phyloP scores from a whole-genome alignment of 1,140 invertebrate genomes.

The Oppia nitens region DNA sequence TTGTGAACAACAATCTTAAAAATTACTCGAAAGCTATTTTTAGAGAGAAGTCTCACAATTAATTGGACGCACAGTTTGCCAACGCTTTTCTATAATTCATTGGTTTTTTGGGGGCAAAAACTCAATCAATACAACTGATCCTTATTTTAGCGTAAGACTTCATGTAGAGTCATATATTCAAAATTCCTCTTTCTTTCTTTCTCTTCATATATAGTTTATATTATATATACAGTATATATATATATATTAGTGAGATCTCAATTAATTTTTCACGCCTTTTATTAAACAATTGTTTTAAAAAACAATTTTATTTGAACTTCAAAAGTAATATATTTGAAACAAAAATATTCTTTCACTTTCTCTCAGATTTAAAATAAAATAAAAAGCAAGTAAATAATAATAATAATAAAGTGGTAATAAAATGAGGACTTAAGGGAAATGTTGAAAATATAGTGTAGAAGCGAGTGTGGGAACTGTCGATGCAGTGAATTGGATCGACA shows the following conservation, averaged over 20 bases:
- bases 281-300: not conserved
- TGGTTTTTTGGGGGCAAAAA: not conserved
- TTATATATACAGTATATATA: too few relatives aligned
- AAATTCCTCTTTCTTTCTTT: not conserved
- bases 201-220: not conserved
- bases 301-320: not conserved
- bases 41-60: not conserved
- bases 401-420: not conserved
- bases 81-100: not conserved
- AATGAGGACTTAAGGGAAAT: not conserved
- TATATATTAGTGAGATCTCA: not conserved
- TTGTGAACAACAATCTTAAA: not conserved
- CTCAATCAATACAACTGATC: not conserved
- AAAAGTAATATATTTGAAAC: too few relatives aligned
- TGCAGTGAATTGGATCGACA: too few relatives aligned
- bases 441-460: not conserved
- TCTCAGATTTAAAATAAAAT: too few relatives aligned
- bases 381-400: too few relatives aligned
- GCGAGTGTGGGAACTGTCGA: not conserved
- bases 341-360: too few relatives aligned
- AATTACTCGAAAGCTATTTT: not conserved
- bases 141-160: not conserved
- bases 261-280: not conserved
- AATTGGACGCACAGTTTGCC: not conserved
- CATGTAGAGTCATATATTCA: not conserved